A percentile compares a stretch with the other conserved stretches of the same genome.
Conservation (phyloP, 2,113 vertebrate genomes). For the Fukomys damarensis region DNA sequence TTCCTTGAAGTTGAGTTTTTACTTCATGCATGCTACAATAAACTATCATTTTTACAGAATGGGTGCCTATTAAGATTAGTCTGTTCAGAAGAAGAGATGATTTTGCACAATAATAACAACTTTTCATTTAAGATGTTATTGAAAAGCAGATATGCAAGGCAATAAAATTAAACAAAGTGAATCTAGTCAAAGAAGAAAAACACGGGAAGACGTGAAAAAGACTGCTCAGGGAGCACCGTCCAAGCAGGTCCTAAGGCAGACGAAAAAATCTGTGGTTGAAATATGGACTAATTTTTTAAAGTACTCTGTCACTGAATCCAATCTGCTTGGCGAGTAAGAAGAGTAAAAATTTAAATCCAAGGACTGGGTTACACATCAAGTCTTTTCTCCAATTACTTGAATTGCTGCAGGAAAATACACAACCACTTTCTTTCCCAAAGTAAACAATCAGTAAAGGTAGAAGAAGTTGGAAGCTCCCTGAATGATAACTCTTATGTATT, state of each 20-base stretch:
- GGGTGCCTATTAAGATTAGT: background rate
- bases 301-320: background rate
- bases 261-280: background rate
- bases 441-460: background rate
- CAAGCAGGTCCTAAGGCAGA: background rate
- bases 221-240: background rate
- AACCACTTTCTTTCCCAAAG: background rate
- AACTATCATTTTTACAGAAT: conserved; percentile 24
- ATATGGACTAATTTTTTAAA: background rate
- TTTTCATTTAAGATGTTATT: background rate
- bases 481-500: background rate
- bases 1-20: background rate
- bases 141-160: background rate
- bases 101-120: background rate
- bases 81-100: background rate
- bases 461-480: background rate
- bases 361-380: background rate
- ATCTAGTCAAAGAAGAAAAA: background rate
- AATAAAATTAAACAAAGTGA: background rate
- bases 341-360: background rate
- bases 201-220: background rate
- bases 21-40: background rate
- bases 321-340: background rate
- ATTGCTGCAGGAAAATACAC: background rate
- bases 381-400: background rate